Evolutionary conservation across 30 jellyfish, hydroid and myxozoan species (phyloP).

Genomic region (Mastigias papua): DNA sequence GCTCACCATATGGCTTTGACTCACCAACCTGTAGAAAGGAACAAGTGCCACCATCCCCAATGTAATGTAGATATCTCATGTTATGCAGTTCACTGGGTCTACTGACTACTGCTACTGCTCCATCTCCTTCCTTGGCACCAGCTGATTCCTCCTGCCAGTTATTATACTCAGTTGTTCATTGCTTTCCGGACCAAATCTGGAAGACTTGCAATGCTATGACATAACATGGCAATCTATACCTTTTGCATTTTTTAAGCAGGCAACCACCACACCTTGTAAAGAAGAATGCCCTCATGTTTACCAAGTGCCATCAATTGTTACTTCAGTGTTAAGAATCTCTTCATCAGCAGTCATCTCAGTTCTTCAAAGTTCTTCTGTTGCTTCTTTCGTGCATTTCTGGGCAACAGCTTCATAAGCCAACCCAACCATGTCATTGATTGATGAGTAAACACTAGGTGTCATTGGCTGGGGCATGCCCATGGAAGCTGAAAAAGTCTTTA

Average conservation of each 20-base stretch:
- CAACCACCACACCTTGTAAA: conserved; percentile 48
- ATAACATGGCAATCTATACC: conserved; percentile 52
- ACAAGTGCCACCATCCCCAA: conserved; percentile 74
- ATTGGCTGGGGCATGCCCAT: conserved; percentile 41
- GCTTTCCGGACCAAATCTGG: neutral
- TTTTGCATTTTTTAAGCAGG: conserved; percentile 13
- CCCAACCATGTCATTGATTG: neutral
- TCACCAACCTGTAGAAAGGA: conserved; percentile 31
- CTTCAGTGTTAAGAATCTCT: conserved; percentile 32
- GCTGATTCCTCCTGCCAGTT: conserved; percentile 10
- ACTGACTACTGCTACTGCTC: conserved; percentile 8
- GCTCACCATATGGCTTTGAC: conserved; percentile 59
- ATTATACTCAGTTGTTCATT: conserved; percentile 5
- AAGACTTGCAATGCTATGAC: conserved; percentile 55
- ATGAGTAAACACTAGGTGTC: conserved; percentile 13
- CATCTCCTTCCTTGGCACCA: conserved; percentile 45
- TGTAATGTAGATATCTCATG: conserved; percentile 26
- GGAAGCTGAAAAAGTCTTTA: conserved; percentile 32
- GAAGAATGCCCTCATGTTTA: conserved; percentile 54
- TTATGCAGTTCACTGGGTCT: conserved; percentile 12
- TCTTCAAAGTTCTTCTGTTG: conserved; percentile 57
- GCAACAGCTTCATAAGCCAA: conserved; percentile 56
- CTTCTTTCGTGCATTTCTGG: conserved; percentile 34
- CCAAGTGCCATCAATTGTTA: conserved; percentile 72
- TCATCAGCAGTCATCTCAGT: conserved; percentile 23